Evolutionary conservation across 1,140 invertebrate species (phyloP).

Genomic region (Diorhabda carinulata): DNA sequence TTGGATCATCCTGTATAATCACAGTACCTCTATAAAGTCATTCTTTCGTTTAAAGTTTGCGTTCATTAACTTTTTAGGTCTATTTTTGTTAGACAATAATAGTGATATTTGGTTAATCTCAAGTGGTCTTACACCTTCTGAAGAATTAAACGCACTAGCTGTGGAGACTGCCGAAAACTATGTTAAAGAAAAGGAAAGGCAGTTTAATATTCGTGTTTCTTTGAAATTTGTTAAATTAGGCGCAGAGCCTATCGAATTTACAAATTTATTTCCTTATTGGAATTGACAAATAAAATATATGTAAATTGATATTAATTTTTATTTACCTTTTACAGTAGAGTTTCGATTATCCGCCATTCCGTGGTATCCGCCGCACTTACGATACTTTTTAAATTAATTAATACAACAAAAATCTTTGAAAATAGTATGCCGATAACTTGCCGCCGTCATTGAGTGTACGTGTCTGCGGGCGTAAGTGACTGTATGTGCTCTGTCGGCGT

Average conservation of each 20-base stretch:
- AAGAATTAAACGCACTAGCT: constrained; percentile 18
- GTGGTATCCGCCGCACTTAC: too few species aligned
- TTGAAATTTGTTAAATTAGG: constrained; percentile 19
- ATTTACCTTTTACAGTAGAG: background rate
- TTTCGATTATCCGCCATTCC: background rate
- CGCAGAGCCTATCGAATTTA: constrained; percentile 28
- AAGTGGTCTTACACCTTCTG: background rate
- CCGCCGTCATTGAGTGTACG: too few species aligned
- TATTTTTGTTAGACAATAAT: constrained; percentile 33
- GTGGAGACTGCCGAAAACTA: constrained; percentile 21
- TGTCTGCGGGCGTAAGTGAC: too few species aligned
- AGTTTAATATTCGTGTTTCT: constrained; percentile 14
- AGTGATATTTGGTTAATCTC: constrained; percentile 27
- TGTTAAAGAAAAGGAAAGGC: constrained; percentile 19
- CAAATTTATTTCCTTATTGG: constrained; percentile 32
- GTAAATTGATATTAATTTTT: background rate
- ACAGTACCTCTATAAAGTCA: background rate
- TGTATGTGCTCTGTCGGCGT: too few species aligned
- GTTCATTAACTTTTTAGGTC: constrained; percentile 16
- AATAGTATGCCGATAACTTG: too few species aligned
- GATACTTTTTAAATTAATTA: too few species aligned
- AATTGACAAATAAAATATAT: background rate
- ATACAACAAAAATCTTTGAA: too few species aligned
- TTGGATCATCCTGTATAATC: background rate
- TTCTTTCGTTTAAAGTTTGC: background rate